Percentiles rank a stretch among this genome's conserved stretches.
phyloP scores from a whole-genome alignment of 2,797 vertebrate species.

The Bovichtus diacanthus region DNA sequence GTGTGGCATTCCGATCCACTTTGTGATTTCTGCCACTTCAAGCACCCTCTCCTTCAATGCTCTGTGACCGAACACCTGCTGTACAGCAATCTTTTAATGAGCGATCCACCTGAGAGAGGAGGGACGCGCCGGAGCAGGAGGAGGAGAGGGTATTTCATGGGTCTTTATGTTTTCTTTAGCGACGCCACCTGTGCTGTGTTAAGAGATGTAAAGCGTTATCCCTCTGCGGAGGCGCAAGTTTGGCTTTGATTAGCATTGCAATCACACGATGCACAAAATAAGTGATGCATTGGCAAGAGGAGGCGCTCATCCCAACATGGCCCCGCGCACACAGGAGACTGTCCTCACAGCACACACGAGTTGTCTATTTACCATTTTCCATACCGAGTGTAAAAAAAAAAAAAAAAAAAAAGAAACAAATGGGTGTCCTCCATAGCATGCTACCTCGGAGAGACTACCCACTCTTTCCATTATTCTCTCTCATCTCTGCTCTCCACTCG shows the following conservation, averaged over 20 bases:
- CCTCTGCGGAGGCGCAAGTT: slow-evolving; percentile 42
- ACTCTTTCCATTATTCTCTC: slow-evolving; percentile 77
- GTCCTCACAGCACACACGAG: slow-evolving; percentile 33
- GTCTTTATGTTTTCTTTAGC: slow-evolving; percentile 57
- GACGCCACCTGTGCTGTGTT: slow-evolving; percentile 67
- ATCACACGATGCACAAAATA: slow-evolving; percentile 45
- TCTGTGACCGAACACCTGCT: slow-evolving; percentile 83
- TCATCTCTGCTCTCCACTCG: slow-evolving; percentile 70
- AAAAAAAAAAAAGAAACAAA: slow-evolving; percentile 40
- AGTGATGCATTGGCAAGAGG: slow-evolving; percentile 49
- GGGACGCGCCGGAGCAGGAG: slow-evolving; percentile 32
- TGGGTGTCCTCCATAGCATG: slow-evolving; percentile 59
- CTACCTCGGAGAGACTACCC: slow-evolving; percentile 60
- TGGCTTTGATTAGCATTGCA: slow-evolving; percentile 73
- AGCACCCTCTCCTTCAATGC: slow-evolving; percentile 78
- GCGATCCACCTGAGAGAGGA: slow-evolving; percentile 74
- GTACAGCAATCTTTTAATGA: slow-evolving; percentile 77
- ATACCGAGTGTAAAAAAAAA: slow-evolving; percentile 15
- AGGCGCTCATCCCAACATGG: slow-evolving; percentile 41
- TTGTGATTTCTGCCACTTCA: slow-evolving; percentile 84
- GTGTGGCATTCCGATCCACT: slow-evolving; percentile 61
- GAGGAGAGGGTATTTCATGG: slow-evolving; percentile 56
- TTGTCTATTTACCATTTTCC: slow-evolving; percentile 58
- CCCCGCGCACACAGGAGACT: slow-evolving; percentile 26
- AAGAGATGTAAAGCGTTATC: slow-evolving; percentile 65